These are phyloP conservation scores for Bujurquina vittata DNA, from an alignment of 2,113 vertebrate species.

Conservation along the genomic window DNA sequence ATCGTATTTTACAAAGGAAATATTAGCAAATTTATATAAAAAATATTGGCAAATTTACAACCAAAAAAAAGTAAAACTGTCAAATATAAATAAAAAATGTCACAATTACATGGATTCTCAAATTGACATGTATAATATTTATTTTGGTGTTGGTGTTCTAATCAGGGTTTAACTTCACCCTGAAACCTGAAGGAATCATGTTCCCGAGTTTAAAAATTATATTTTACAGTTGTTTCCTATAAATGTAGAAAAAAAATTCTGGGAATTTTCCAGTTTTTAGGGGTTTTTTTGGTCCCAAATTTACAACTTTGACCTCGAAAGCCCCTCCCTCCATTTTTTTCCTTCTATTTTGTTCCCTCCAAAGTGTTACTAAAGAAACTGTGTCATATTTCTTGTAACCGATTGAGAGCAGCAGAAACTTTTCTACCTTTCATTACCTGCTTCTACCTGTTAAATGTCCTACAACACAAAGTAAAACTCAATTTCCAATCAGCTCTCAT, in stretches of 20 bases:
- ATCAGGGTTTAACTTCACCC: no score
- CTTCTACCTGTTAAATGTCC: background rate
- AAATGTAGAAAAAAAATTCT: no score
- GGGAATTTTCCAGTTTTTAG: background rate
- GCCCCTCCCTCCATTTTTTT: background rate
- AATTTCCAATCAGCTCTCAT: constrained; percentile 59
- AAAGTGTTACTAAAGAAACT: background rate
- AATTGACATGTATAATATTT: no score
- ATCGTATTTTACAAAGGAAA: no score
- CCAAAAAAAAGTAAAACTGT: no score
- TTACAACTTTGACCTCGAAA: background rate
- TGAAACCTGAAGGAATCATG: no score
- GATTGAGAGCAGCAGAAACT: background rate
- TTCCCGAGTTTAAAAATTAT: background rate
- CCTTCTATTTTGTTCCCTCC: background rate
- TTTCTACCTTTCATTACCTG: background rate
- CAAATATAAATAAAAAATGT: no score
- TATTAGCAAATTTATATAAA: no score
- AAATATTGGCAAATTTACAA: no score
- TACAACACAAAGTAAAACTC: constrained; percentile 23
- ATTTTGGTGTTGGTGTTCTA: no score
- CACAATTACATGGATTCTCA: no score
- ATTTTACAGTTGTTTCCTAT: background rate
- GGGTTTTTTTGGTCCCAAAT: background rate
- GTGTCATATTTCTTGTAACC: background rate